Evolutionary conservation across 2,797 vertebrate species (phyloP).

Genomic region (Muscicapa striata): DNA sequence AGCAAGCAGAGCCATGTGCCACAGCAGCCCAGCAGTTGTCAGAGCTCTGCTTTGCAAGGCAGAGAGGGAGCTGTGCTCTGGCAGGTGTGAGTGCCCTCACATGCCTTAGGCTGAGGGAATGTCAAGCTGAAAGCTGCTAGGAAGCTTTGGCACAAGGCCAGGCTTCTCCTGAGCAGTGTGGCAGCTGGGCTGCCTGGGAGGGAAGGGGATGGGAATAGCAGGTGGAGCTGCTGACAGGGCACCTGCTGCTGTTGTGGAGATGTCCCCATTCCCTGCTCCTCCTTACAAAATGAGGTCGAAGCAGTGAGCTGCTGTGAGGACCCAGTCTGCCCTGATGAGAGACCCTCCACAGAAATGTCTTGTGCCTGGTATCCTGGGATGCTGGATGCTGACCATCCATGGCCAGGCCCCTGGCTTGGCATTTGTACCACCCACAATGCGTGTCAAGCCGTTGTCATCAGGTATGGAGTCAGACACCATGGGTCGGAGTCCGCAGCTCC

Average conservation of each 20-base stretch:
- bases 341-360: not conserved
- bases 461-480: too few species aligned
- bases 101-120: not conserved
- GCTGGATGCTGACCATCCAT: not conserved
- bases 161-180: too few species aligned
- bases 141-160: not conserved
- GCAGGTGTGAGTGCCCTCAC: not conserved
- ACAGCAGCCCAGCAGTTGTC: not conserved
- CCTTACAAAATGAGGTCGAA: not conserved
- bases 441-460: not conserved
- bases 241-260: not conserved
- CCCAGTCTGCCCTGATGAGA: not conserved
- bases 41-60: not conserved
- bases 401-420: not conserved
- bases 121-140: too few species aligned
- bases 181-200: not conserved
- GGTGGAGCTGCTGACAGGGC: not conserved
- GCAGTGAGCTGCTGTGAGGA: not conserved
- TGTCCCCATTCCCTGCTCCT: not conserved
- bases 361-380: not conserved
- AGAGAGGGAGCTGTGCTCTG: not conserved
- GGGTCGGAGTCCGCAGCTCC: fast-evolving
- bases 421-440: fast-evolving
- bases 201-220: not conserved
- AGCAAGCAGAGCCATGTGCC: too few species aligned